These are phyloP conservation scores for Trinorchestia longiramus DNA, from an alignment of 1,140 invertebrate species.

Conservation along the genomic window DNA sequence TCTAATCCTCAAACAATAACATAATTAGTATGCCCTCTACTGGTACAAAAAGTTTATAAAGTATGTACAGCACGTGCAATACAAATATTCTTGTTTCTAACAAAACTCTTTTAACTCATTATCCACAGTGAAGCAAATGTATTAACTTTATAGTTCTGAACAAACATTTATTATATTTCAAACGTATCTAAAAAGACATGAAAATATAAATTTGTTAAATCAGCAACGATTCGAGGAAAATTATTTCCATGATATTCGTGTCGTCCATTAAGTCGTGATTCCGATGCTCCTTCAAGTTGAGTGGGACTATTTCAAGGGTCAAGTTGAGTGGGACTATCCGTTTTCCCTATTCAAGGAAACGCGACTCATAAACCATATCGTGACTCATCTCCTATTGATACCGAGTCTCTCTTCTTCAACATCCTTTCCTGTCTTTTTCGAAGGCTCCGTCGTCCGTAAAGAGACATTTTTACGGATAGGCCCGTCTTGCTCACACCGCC, in stretches of 20 bases:
- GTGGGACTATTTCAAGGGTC: background rate
- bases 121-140: no score
- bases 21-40: no score
- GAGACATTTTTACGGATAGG: background rate
- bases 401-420: background rate
- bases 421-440: background rate
- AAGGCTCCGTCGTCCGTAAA: background rate
- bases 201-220: background rate
- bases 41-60: no score
- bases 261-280: background rate
- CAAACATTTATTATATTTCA: no score
- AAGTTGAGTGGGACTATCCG: background rate
- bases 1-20: no score
- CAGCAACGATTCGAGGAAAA: background rate
- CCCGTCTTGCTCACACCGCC: conserved; percentile 44
- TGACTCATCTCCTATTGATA: background rate
- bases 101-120: no score
- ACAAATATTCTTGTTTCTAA: no score
- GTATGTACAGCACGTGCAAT: no score
- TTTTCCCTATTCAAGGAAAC: background rate
- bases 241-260: background rate
- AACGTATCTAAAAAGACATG: background rate
- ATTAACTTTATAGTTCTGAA: no score
- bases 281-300: background rate
- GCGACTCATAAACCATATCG: background rate